Conservation (phyloP, 2,888 invertebrate species). For the Caenorhabditis sp. region DNA sequence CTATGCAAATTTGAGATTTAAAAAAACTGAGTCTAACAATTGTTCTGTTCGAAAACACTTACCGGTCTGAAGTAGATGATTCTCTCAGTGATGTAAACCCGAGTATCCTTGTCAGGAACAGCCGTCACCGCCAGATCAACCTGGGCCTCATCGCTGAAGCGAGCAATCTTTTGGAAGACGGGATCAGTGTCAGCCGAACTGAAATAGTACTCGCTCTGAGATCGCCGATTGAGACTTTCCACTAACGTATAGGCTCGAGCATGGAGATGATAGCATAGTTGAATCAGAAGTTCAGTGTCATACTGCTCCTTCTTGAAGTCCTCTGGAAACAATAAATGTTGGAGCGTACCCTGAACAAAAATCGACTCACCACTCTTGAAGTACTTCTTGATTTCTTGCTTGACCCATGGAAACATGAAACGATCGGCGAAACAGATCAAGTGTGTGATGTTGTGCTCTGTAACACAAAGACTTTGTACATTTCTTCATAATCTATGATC, state of each 20-base stretch:
- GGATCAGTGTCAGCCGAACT: conserved; percentile 48
- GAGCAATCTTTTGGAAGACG: conserved; percentile 60
- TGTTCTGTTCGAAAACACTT: no score
- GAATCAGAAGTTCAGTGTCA: conserved; percentile 34
- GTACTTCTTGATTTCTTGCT: conserved; percentile 55
- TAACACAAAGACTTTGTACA: conserved; percentile 3
- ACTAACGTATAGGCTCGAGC: conserved; percentile 46
- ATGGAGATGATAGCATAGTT: conserved; percentile 38
- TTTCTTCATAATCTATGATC: conserved; percentile 1
- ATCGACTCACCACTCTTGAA: conserved; percentile 42
- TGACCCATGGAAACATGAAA: conserved; percentile 55
- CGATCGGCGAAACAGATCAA: conserved; percentile 62
- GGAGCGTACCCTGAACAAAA: no score
- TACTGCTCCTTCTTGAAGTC: conserved; percentile 52
- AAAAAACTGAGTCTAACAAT: no score
- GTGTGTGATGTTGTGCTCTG: conserved; percentile 49
- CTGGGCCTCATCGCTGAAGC: not conserved
- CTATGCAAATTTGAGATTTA: no score
- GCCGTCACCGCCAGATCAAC: conserved; percentile 44
- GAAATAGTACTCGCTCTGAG: conserved; percentile 1
- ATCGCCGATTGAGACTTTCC: not conserved
- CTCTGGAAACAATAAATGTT: conserved; percentile 25
- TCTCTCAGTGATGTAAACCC: conserved; percentile 36
- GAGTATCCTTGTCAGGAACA: conserved; percentile 22
- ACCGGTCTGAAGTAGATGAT: conserved; percentile 57